These are phyloP conservation scores for Pseudolycoriella hygida DNA, from an alignment of 2,888 invertebrate genomes.

Conservation along the genomic window DNA sequence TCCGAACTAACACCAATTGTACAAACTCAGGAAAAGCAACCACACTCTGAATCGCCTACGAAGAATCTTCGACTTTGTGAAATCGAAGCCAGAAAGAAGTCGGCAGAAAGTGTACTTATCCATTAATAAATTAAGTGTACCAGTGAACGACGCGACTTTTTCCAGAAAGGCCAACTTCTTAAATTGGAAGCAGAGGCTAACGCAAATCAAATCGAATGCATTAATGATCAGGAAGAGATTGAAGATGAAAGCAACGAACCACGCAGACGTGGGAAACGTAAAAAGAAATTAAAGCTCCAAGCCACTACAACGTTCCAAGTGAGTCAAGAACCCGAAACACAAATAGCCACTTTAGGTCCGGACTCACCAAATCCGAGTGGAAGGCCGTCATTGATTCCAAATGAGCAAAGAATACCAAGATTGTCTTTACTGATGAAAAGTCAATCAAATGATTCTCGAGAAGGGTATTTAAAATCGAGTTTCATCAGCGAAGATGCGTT, in stretches of 20 bases:
- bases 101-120: conserved; percentile 1
- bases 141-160: too few species aligned
- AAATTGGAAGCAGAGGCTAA: background rate
- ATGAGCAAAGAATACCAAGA: conserved; percentile 16
- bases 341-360: conserved; percentile 42
- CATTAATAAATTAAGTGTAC: too few species aligned
- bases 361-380: conserved; percentile 46
- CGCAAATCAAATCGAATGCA: conserved; percentile 16
- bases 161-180: background rate
- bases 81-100: conserved; percentile 3
- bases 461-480: conserved; percentile 18
- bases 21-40: background rate
- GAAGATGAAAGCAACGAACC: conserved; percentile 27
- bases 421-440: background rate
- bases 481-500: conserved; percentile 26
- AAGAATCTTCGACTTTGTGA: conserved; percentile 2
- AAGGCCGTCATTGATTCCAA: conserved; percentile 41
- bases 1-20: conserved; percentile 27
- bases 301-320: conserved; percentile 16
- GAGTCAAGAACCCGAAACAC: conserved; percentile 49
- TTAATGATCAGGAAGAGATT: conserved; percentile 24
- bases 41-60: background rate
- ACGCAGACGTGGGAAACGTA: conserved; percentile 39
- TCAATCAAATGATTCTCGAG: background rate
- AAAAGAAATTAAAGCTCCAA: conserved; percentile 25